These are phyloP conservation scores for Probosciger aterrimus DNA, from an alignment of 2,113 vertebrate species.

Conservation along the genomic window DNA sequence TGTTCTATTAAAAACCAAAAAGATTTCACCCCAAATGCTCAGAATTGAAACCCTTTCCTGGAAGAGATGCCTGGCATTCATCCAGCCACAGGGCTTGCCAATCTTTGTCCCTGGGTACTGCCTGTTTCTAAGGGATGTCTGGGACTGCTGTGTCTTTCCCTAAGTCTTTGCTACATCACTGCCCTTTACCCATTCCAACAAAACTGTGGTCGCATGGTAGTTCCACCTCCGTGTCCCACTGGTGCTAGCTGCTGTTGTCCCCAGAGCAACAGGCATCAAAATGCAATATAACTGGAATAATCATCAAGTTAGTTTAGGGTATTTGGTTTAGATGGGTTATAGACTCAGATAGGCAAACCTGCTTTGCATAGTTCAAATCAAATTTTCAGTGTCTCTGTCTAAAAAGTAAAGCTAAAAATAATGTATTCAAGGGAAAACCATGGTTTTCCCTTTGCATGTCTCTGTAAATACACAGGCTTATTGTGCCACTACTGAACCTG, in stretches of 20 bases:
- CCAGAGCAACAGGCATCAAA: not conserved
- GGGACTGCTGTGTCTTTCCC: not conserved
- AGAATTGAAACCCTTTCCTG: not conserved
- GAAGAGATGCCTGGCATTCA: not conserved
- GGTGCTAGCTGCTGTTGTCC: accelerated
- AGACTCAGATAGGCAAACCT: not conserved
- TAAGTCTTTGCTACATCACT: not conserved
- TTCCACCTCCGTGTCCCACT: not conserved
- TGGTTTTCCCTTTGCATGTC: not conserved
- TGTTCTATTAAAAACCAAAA: not conserved
- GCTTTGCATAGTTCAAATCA: not conserved
- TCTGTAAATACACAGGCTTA: conserved; percentile 9
- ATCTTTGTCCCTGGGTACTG: not conserved
- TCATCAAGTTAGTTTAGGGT: not conserved
- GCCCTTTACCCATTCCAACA: not conserved
- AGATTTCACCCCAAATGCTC: not conserved
- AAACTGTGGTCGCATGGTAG: not conserved
- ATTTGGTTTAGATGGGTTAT: not conserved
- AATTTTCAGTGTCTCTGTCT: not conserved
- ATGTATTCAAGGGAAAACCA: not conserved
- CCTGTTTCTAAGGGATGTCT: not conserved
- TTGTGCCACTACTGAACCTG: conserved; percentile 15
- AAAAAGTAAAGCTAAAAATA: not conserved
- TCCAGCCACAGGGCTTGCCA: not conserved
- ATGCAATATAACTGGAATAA: not conserved